phyloP scores from a whole-genome alignment of 1,140 invertebrate genomes.

The Parasteatoda tepidariorum region DNA sequence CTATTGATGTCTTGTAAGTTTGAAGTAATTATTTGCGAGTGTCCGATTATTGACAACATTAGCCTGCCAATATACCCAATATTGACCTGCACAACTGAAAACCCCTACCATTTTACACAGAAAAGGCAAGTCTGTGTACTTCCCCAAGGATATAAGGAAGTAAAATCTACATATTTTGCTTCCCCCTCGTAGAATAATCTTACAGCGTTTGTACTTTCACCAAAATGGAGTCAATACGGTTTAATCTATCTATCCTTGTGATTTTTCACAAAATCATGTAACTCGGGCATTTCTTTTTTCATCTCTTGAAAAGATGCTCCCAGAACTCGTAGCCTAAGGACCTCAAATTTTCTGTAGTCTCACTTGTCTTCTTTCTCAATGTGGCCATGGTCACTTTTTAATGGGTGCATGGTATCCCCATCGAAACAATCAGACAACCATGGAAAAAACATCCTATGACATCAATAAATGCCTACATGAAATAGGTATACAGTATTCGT shows the following conservation, averaged over 20 bases:
- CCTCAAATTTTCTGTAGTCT: not conserved
- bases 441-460: not conserved
- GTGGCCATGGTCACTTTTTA: not conserved
- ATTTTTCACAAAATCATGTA: not conserved
- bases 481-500: not conserved
- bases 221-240: not conserved
- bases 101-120: too few relatives aligned
- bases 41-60: too few relatives aligned
- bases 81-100: too few relatives aligned
- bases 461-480: not conserved
- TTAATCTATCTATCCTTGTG: not conserved
- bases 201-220: not conserved
- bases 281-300: not conserved
- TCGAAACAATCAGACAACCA: not conserved
- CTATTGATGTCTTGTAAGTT: not conserved
- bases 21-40: not conserved
- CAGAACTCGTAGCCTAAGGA: not conserved
- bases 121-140: not conserved
- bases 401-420: not conserved
- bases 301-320: not conserved
- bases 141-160: not conserved
- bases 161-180: conserved; percentile 5
- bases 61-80: too few relatives aligned
- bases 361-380: not conserved
- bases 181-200: not conserved